Base-by-base conservation (phyloP, 2,113 vertebrate species). In the Cottus gobio region DNA sequence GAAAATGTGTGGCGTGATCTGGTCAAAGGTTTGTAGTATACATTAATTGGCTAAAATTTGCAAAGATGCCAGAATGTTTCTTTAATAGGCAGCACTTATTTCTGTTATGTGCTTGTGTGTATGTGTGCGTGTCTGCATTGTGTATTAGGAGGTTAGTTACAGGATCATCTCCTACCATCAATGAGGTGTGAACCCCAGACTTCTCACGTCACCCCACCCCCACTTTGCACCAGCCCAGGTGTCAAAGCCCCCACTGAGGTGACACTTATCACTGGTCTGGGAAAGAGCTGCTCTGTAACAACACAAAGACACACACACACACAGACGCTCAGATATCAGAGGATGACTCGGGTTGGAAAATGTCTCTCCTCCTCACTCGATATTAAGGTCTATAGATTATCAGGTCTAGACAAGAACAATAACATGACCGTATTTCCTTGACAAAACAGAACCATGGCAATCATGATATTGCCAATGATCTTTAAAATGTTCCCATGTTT, bases 181-280 rank as follows among this genome's bases (percentile, higher is more conserved):
- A 54, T 58, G 65, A 93, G 90, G 93, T 94, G 94, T 94, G 90
- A 95, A 95, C 70, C 89, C 84, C 58, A 71, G 83, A 87, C 75
- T 87, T 89, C 81, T 87, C 88, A 91, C 65, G 26, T 80, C 76
- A 80, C 60, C 78, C 87, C 57, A 7, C 71, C 75, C 64, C 48
- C 52, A 56, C 86, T 93, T 93, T 85, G 88, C 80, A 79, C 80
- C 85, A 79, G 85, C 69, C 82, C 83, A 92, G 87, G 90, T 90
- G 89, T 87, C 75, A 92, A 94, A 92, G 88, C 84, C 87, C 90
- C 93, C 83, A 90, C 91, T 87, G 88, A 89, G 88, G 82, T 81
- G 71, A 85, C 89, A 91, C 90, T 93, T 93, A 91, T 89, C 92
- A 91, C 89, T 77, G 79, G 74, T 87, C 89, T 87, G 92, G 86